Evolutionary conservation across 92 coral and sea anemone species (phyloP), one percentile per base, ranked within the genome.

Genomic region (Metridium senile): DNA sequence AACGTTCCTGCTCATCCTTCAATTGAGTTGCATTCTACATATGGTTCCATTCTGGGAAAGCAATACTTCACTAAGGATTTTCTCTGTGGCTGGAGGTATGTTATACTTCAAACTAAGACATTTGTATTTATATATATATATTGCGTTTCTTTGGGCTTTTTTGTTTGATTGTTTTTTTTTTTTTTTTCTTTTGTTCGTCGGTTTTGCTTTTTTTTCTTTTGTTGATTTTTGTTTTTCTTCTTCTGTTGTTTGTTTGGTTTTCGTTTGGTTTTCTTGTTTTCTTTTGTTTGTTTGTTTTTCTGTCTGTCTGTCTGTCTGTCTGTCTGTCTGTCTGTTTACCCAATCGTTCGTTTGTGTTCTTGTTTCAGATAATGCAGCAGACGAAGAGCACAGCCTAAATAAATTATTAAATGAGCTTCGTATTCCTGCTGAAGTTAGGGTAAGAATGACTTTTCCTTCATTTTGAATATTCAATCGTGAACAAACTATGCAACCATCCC

Each of bases 11-110:
- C 87, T 96, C 27, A 89, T 85, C 23, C 93, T 95, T 1, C 99
- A 95, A 65, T 67, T 95, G 58, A 95, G 99, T 33, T 96, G 99
- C 70, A 87, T 96, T 68, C 88, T 96, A 9, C 94, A 93, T 76
- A 96, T 96, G 99, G 99, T 96, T 26, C 97, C 97, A 34, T 96
- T 92, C 83, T 96, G 99, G 99, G 97, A 96, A 66, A 83, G 51
- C 57, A 89, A 88, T 32, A 87, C 98, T n/a, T 82, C 75, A 33
- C 86, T 96, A 22, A 75, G 99, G 22, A 89, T 96, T 32, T 85
- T 93, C 83, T 83, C 92, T 49, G 91, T 96, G 17, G 79, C 82
- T 53, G 86, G 84, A 57, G 84, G 84, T 79, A 20, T 8, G 66
- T 56, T 54, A 11, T 9, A 11, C 10, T 61, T 61, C 9, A 11